phyloP scores from a whole-genome alignment of 2,797 vertebrate genomes.

The Ambastaia sidthimunki region DNA sequence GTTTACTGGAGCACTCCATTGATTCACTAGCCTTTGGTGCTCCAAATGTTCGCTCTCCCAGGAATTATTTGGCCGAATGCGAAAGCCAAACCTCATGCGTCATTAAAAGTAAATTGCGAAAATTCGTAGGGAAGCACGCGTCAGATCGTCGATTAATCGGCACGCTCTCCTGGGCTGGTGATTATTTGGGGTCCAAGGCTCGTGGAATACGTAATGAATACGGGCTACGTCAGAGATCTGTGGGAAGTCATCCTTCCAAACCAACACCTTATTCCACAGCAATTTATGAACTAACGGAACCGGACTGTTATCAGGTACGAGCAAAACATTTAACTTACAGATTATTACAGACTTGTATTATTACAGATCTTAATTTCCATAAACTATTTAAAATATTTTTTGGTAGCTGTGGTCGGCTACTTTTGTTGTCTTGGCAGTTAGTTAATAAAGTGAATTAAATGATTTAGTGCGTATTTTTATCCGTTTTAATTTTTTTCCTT shows the following conservation, averaged over 20 bases:
- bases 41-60: conserved; percentile 26
- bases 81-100: conserved; percentile 24
- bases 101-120: conserved; percentile 35
- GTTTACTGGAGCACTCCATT: conserved; percentile 42
- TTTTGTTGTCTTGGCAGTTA: background rate
- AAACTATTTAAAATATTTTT: background rate
- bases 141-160: conserved; percentile 5
- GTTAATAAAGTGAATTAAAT: background rate
- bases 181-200: background rate
- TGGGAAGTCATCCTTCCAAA: conserved; percentile 39
- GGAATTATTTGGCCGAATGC: conserved; percentile 23
- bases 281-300: conserved; percentile 12
- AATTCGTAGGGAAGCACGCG: background rate
- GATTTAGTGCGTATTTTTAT: background rate
- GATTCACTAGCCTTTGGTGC: conserved; percentile 37
- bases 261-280: conserved; percentile 31
- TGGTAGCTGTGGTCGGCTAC: background rate
- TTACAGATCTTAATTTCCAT: background rate
- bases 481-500: background rate
- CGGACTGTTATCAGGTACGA: conserved; percentile 39
- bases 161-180: conserved; percentile 7
- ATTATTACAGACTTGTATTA: background rate
- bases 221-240: conserved; percentile 46
- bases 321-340: background rate
- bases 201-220: conserved; percentile 34